Evolutionary conservation across 1,140 invertebrate species (phyloP).

Genomic region (Vanessa atalanta): DNA sequence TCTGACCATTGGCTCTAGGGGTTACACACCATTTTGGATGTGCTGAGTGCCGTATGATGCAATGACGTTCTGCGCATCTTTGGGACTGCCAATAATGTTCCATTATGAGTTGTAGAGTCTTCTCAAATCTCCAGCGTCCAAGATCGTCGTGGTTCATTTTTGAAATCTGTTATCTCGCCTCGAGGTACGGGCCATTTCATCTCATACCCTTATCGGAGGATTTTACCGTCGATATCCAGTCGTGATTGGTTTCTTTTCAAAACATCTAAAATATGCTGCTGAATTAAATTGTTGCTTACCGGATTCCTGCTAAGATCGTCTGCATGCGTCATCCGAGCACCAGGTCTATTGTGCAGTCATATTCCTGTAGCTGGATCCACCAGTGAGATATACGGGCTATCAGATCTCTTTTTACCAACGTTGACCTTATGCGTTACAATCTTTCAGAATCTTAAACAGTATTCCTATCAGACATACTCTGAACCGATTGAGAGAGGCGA

Average conservation of each 20-base stretch:
- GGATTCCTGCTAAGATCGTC: conserved; percentile 35
- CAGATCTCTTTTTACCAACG: conserved; percentile 26
- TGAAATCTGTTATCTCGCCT: conserved; percentile 49
- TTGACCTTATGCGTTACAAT: conserved; percentile 31
- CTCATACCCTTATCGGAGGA: conserved; percentile 41
- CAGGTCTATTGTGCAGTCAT: conserved; percentile 28
- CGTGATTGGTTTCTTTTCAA: conserved; percentile 17
- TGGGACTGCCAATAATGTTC: conserved; percentile 57
- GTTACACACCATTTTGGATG: conserved; percentile 41
- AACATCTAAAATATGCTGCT: conserved; percentile 34
- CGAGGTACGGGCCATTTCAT: conserved; percentile 54
- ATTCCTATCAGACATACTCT: conserved; percentile 26
- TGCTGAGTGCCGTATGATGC: conserved; percentile 40
- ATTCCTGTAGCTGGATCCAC: too few relatives aligned
- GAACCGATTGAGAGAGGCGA: background rate
- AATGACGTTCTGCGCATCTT: conserved; percentile 40
- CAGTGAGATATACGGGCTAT: conserved; percentile 33
- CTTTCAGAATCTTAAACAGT: conserved; percentile 32
- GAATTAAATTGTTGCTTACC: conserved; percentile 12
- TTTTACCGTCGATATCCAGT: conserved; percentile 48
- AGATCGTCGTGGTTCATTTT: conserved; percentile 54
- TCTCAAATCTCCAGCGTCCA: conserved; percentile 55
- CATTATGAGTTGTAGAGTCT: conserved; percentile 49
- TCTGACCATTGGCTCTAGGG: conserved; percentile 43
- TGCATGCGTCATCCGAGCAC: conserved; percentile 24